Evolutionary conservation across 1,140 invertebrate genomes (phyloP), one percentile per base, ranked within the genome.

Genomic region (Scaptomyza hsui): DNA sequence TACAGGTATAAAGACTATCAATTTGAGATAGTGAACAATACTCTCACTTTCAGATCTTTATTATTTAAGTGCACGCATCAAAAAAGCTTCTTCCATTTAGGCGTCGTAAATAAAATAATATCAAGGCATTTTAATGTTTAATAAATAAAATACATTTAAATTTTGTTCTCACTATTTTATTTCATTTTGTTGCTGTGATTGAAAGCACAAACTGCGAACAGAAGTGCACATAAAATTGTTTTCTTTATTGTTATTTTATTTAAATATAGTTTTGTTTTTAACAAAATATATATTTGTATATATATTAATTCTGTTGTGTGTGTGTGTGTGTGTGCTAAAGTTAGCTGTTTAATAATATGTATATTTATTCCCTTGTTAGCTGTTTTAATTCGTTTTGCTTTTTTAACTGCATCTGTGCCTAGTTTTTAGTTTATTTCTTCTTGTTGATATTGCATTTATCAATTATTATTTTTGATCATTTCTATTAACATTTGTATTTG

Each of bases 201-300:
- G 47, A 82, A 82, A 88, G 67, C 82, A 72, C 70, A 78, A 78
- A 75, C 75, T 77, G 78, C 70, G 51, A 70, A 70, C 67, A 72
- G 55, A 81, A 55, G 74, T 86, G 78, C 82, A 78, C 75, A 72
- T 63, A 61, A 63, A 68, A 29, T 63, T 63, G 16, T 63, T 59
- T 24, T 44, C 32, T 48, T 59, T 76, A 19, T 26, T 60, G 9
- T 49, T 47, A 35, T 59, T 15, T 49, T 9, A 51, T 44, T 37
- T 47, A 37, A 52, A 65, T 39, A 48, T 55, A 49, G 19, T 60
- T 72, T 69, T 74, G 76, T 81, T 85, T 62, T 61, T 68, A 88
- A 85, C 74, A 85, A 86, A 81, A 85, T 59, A 67, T 48, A 72
- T 71, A 56, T 60, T 51, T 56, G 45, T 62, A 21, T 64, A 15